Evolutionary conservation across 2,113 vertebrate genomes (phyloP).

Genomic region (Nannobrachium achirus): DNA sequence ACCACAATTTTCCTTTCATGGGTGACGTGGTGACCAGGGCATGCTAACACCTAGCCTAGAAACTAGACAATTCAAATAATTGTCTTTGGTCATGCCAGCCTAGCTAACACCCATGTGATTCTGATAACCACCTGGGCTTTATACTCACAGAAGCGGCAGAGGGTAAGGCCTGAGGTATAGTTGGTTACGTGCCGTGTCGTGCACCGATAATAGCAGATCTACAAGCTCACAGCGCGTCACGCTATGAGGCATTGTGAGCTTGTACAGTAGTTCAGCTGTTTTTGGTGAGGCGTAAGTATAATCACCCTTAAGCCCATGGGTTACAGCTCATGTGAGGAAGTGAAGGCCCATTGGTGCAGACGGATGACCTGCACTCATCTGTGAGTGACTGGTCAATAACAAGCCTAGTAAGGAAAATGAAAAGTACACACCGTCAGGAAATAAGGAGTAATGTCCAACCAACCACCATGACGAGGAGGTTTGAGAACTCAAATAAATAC

Average conservation of each 20-base stretch:
- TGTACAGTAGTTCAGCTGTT: too few relatives aligned
- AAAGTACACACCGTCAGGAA: too few relatives aligned
- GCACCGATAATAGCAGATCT: too few relatives aligned
- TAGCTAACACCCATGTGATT: slow-evolving; percentile 35
- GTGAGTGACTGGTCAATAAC: slow-evolving; percentile 41
- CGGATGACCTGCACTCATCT: slow-evolving; percentile 46
- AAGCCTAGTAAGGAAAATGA: slow-evolving; percentile 17
- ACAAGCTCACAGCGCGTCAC: too few relatives aligned
- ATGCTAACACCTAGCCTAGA: too few relatives aligned
- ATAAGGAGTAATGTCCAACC: background rate
- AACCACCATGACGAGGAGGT: background rate
- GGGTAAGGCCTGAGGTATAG: background rate
- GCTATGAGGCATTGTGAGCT: too few relatives aligned
- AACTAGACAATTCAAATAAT: too few relatives aligned
- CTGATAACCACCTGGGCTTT: slow-evolving; percentile 5
- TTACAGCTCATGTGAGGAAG: slow-evolving; percentile 37
- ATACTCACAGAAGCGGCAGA: background rate
- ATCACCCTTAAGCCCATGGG: background rate
- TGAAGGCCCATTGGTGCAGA: slow-evolving; percentile 51
- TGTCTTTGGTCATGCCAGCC: too few relatives aligned
- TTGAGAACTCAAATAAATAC: background rate
- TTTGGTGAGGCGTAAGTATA: too few relatives aligned
- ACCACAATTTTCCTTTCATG: background rate
- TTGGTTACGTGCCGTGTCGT: too few relatives aligned
- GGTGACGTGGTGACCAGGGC: background rate